phyloP scores from a whole-genome alignment of 2,113 vertebrate species.

The Cebus imitator region DNA sequence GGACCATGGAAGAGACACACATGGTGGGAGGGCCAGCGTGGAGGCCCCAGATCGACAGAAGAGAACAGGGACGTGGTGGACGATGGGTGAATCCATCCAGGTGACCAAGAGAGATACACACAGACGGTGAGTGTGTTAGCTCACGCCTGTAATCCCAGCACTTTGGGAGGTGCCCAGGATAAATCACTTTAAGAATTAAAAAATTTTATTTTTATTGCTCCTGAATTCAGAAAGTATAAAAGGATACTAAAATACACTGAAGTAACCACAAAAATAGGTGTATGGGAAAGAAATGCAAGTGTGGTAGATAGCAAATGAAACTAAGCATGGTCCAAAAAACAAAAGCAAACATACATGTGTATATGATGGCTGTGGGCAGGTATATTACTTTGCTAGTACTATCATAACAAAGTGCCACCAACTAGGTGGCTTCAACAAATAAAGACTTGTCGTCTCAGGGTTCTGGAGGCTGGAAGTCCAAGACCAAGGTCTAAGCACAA shows the following conservation, averaged over 20 bases:
- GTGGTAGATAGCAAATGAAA: not conserved
- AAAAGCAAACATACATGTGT: not conserved
- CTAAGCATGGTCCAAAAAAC: not conserved
- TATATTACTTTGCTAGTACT: not conserved
- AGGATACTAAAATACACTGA: not conserved
- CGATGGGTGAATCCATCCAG: fast-evolving
- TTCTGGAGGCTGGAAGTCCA: not conserved
- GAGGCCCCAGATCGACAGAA: not conserved
- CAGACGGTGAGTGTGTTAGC: too few species aligned
- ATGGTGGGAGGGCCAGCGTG: fast-evolving
- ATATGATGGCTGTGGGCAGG: not conserved
- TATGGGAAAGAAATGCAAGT: not conserved
- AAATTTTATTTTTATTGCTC: not conserved
- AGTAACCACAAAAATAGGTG: not conserved
- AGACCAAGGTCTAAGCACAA: not conserved
- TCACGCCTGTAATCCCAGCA: too few species aligned
- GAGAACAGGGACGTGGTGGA: not conserved
- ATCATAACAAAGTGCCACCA: not conserved
- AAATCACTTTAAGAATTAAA: not conserved
- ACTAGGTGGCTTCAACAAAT: not conserved
- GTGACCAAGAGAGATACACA: not conserved
- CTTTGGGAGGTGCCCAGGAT: not conserved
- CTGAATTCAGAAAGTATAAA: not conserved
- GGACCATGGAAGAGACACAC: not conserved
- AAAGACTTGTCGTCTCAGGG: not conserved